These are phyloP conservation scores for Axea sp. DNA, from an alignment of 2,888 invertebrate species.

Conservation along the genomic window DNA sequence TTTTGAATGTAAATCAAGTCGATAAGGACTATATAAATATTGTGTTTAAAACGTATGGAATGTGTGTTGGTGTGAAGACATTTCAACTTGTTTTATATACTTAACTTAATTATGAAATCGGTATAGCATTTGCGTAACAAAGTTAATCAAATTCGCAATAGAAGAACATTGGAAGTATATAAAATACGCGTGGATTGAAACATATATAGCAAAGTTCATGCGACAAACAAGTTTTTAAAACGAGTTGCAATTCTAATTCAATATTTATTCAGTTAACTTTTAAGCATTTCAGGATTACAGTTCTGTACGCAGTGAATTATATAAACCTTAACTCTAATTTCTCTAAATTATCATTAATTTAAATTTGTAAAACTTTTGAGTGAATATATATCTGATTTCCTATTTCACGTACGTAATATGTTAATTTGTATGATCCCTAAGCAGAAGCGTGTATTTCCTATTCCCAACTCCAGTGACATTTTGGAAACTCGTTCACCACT, in stretches of 20 bases:
- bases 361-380: not conserved
- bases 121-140: not conserved
- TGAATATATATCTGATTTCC: not conserved
- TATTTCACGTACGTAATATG: not conserved
- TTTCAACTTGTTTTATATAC: too few relatives aligned
- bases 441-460: too few relatives aligned
- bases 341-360: slow-evolving; percentile 1
- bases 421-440: too few relatives aligned
- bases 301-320: not conserved
- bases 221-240: slow-evolving; percentile 7
- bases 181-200: not conserved
- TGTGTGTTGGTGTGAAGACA: too few relatives aligned
- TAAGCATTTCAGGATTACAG: not conserved
- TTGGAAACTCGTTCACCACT: too few relatives aligned
- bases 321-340: not conserved
- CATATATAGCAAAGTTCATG: slow-evolving; percentile 1
- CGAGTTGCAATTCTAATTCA: not conserved
- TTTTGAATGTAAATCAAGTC: too few relatives aligned
- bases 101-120: too few relatives aligned
- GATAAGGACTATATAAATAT: too few relatives aligned
- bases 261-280: not conserved
- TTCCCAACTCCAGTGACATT: too few relatives aligned
- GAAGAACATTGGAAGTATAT: too few relatives aligned
- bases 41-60: too few relatives aligned
- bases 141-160: too few relatives aligned